Evolutionary conservation across 2,797 vertebrate species (phyloP).

Genomic region (Sebastes matsubarae): DNA sequence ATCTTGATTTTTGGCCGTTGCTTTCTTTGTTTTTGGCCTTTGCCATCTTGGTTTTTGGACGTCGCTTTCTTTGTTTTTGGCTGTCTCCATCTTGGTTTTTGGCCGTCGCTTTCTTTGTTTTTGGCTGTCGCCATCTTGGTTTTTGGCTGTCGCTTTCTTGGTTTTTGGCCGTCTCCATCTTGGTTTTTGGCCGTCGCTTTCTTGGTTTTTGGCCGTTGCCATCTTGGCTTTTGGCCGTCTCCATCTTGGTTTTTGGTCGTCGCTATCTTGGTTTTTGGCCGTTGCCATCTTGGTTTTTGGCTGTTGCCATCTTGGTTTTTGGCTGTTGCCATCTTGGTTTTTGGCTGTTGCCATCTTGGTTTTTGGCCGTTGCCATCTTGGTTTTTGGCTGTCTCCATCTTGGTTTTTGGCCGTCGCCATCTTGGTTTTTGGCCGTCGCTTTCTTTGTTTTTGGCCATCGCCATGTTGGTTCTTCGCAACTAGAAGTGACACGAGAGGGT

Average conservation of each 20-base stretch:
- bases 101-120: accelerated
- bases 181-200: no score
- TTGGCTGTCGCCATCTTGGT: accelerated
- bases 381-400: background rate
- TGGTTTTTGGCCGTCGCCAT: background rate
- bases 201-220: no score
- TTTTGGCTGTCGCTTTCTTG: no score
- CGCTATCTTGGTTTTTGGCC: background rate
- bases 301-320: no score
- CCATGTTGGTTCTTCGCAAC: background rate
- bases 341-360: background rate
- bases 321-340: no score
- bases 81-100: background rate
- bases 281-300: accelerated
- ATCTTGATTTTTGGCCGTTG: accelerated
- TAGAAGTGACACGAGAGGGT: accelerated
- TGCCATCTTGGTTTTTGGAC: background rate
- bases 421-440: accelerated
- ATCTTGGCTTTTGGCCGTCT: accelerated
- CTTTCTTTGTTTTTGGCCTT: no score
- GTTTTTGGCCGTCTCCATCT: no score
- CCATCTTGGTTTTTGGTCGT: accelerated
- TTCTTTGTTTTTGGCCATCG: accelerated
- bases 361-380: no score
- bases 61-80: accelerated